These are phyloP conservation scores for Gastrophryne carolinensis DNA, from an alignment of 2,797 vertebrate genomes.

Conservation along the genomic window DNA sequence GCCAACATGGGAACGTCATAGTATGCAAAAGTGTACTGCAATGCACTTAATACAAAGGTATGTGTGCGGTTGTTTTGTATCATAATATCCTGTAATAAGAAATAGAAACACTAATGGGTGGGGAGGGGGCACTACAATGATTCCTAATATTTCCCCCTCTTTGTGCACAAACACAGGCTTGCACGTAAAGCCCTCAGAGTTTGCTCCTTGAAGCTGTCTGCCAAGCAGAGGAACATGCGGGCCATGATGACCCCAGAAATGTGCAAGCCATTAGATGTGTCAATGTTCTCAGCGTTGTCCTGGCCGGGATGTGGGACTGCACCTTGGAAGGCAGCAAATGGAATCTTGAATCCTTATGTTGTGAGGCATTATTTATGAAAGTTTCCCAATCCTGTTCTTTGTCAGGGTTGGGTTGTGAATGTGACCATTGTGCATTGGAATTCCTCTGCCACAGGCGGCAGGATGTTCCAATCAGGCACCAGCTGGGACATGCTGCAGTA, in stretches of 20 bases:
- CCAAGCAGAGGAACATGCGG: not conserved
- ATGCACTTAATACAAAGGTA: too few relatives aligned
- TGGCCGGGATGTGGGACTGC: constrained; percentile 23
- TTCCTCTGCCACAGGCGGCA: constrained; percentile 52
- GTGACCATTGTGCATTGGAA: constrained; percentile 51
- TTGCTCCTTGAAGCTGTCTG: not conserved
- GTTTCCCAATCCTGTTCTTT: constrained; percentile 52
- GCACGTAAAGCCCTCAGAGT: not conserved
- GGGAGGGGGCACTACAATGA: too few relatives aligned
- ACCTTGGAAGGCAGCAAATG: constrained; percentile 14
- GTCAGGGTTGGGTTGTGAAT: constrained; percentile 49
- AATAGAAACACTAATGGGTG: too few relatives aligned
- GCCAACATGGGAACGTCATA: too few relatives aligned
- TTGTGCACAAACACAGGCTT: not conserved
- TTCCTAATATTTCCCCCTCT: too few relatives aligned
- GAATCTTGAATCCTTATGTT: constrained; percentile 37
- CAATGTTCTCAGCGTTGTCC: not conserved
- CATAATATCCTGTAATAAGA: too few relatives aligned
- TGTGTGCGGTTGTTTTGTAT: too few relatives aligned
- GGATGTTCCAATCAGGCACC: constrained; percentile 53
- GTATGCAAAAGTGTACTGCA: too few relatives aligned
- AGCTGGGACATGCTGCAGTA: constrained; percentile 52
- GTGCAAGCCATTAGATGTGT: constrained; percentile 12
- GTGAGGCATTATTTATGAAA: constrained; percentile 43
- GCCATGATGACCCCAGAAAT: not conserved